Evolutionary conservation across 2,888 invertebrate genomes (phyloP), one percentile per base, ranked within the genome.

Genomic region (Aphidius colemani): DNA sequence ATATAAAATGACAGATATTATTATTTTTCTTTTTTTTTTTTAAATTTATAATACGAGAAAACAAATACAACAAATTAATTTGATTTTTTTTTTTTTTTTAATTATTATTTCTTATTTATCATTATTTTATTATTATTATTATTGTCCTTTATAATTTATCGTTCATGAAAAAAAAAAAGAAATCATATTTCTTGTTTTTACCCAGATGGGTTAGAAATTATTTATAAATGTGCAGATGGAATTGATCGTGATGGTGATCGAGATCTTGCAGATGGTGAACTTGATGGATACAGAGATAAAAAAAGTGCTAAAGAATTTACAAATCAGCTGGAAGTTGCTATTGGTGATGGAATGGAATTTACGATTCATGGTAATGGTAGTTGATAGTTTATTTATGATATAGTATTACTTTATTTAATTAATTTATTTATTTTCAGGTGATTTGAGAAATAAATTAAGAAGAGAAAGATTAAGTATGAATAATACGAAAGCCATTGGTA

Each of bases 301-400:
- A 95, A 94, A 83, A 90, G 91, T 76, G 92, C 87, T 18, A 87
- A 93, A 85, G 93, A 93, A 79, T 74, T n/a, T 81, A 7, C 80
- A 81, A 83, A 83, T 65, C 92, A 93, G 83, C 87, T 94, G 71
- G 95, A 95, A 85, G 94, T 95, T 70, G 94, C 94, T 68, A 94
- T 95, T 77, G 94, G 94, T 56, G 94, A 94, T 81, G 94, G 94
- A 71, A 94, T 95, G 92, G 95, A 95, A 83, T 94, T 95, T 79
- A 94, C 94, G 59, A 94, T 95, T 85, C 94, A 94, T 83, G 94
- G 94, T 89, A 87, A 82, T 66, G 57, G 53, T 59, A 39, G 41
- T 10, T 44, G 5, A n/a, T 8, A 44, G 7, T 13, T 49, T 10
- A 70, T 9, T 45, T 45, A 46, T 18, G 48, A 41, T 53, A 6